Evolutionary conservation across 1,140 invertebrate genomes (phyloP).

Genomic region (Drosophila equinoxialis): DNA sequence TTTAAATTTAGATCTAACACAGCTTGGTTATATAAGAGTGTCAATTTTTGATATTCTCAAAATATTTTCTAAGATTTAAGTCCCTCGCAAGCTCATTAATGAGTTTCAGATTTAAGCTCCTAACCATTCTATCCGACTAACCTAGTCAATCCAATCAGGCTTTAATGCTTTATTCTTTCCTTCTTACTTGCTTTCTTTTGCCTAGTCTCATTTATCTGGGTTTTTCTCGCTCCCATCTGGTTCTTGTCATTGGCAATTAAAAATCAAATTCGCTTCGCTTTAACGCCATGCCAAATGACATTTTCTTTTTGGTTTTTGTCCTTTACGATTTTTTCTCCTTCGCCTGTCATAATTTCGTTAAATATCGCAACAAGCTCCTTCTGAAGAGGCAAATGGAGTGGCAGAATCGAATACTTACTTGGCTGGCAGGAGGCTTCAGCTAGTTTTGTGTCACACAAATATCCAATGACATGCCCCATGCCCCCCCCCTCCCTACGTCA

Average conservation of each 20-base stretch:
- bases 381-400: conserved; percentile 20
- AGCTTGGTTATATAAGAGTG: too few species aligned
- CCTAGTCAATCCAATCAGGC: neutral
- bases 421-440: conserved; percentile 26
- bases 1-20: too few species aligned
- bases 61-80: too few species aligned
- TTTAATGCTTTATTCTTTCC: neutral
- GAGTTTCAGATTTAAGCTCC: too few species aligned
- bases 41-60: too few species aligned
- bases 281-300: conserved; percentile 67
- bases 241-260: conserved; percentile 68
- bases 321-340: neutral
- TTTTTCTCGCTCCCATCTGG: neutral
- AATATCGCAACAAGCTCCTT: conserved; percentile 46
- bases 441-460: conserved; percentile 78
- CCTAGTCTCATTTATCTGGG: neutral
- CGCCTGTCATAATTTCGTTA: conserved; percentile 73
- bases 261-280: conserved; percentile 71
- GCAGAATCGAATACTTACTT: conserved; percentile 3
- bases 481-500: neutral
- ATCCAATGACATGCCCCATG: conserved; percentile 65
- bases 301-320: conserved; percentile 32
- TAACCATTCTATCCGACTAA: too few species aligned
- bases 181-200: neutral
- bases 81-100: too few species aligned